These are phyloP conservation scores for Lonchura striata DNA, from an alignment of 2,113 vertebrate species.

Conservation along the genomic window DNA sequence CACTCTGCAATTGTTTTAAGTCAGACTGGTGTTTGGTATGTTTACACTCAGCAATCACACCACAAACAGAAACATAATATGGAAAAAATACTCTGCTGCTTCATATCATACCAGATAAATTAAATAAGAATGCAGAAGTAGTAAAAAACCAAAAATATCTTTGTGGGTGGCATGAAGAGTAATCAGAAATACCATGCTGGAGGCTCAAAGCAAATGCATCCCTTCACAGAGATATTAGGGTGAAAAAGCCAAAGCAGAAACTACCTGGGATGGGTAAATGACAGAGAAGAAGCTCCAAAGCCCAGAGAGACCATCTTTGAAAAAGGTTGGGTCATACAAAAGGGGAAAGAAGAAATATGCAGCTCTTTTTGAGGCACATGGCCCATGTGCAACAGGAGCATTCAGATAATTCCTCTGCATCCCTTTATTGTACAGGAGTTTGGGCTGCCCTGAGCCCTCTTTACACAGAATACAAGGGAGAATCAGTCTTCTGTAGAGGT, in stretches of 20 bases:
- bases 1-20: not conserved
- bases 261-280: not conserved
- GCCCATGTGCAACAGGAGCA: fast-evolving
- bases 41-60: not conserved
- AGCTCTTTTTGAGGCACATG: not conserved
- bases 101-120: not conserved
- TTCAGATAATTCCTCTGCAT: not conserved
- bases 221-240: not conserved
- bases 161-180: not conserved
- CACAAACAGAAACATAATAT: not conserved
- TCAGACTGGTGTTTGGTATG: not conserved
- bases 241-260: not conserved
- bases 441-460: not conserved
- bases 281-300: not conserved
- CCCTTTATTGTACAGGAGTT: not conserved
- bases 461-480: not conserved
- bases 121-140: not conserved
- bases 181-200: not conserved
- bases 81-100: not conserved
- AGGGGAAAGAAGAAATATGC: not conserved
- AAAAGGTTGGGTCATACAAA: not conserved
- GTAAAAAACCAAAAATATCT: not conserved
- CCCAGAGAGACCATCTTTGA: not conserved
- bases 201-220: not conserved
- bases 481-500: not conserved